Base-by-base conservation (phyloP, 2,888 invertebrate genomes). In the Eupithecia insigniata region DNA sequence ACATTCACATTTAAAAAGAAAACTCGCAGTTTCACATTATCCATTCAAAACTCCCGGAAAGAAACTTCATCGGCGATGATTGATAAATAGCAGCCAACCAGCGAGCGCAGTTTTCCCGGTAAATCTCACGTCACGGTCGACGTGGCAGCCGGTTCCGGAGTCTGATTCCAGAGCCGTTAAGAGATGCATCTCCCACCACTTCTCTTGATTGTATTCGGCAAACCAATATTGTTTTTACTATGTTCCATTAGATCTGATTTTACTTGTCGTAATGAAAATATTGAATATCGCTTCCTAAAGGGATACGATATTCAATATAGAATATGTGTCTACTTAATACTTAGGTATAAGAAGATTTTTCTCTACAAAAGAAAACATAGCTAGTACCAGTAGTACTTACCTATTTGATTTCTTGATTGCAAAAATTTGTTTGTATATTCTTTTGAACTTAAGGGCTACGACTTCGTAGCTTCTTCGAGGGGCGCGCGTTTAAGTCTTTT, bases 121-220 rank as follows among this genome's bases (percentile, higher is more conserved):
- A 74, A 62, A 67, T 39, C 34, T 66, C 62, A 60, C 75, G 85
- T 84, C 84, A 85, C 81, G 89, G 81, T 85, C 75, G 18, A 75
- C 30, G 60, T 34, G 61, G 34, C 79, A 79, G 81, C 74, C 82
- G 78, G 88, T 89, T 89, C 87, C 89, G 87, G 82, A 77, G 81
- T 80, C 81, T 82, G 85, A 77, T 81, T 84, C 84, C 82, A 70
- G 70, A 62, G 32, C 78, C 78, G 84, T 88, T 88, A 88, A 80
- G 77, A 85, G 77, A 80, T 78, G 76, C 79, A 82, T 81, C 80
- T 81, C 76, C 69, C 36, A 34, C 6, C 58, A 64, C 39, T 46
- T 58, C 22, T n/a, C 10, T 62, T 62, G 14, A 22, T 12, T 22
- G 51, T 51, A 22, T 51, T 26, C 14, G 12, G n/a, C 55, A 22